phyloP scores from a whole-genome alignment of 2,888 invertebrate species.

The Erebia epiphron region DNA sequence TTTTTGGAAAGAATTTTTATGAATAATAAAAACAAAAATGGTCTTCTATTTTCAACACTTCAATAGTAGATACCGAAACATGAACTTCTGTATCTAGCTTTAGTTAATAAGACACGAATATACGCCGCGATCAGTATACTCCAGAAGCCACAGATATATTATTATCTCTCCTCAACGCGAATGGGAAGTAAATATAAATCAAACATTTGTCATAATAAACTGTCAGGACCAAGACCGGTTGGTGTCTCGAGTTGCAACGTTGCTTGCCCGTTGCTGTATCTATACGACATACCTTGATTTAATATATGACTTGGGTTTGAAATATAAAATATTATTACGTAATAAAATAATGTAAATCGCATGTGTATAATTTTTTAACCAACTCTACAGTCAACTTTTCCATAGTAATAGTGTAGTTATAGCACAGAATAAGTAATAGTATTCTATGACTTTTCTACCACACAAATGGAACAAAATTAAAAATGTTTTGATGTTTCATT shows the following conservation, averaged over 20 bases:
- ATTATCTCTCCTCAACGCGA: slow-evolving; percentile 35
- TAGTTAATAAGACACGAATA: slow-evolving; percentile 9
- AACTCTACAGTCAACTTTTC: too few species aligned
- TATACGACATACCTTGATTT: slow-evolving; percentile 7
- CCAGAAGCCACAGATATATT: slow-evolving; percentile 37
- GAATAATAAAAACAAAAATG: too few species aligned
- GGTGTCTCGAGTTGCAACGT: slow-evolving; percentile 32
- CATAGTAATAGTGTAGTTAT: too few species aligned
- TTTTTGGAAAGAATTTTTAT: too few species aligned
- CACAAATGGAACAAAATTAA: too few species aligned
- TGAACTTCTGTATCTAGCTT: slow-evolving; percentile 4
- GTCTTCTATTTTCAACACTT: neutral
- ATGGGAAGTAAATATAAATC: slow-evolving; percentile 43
- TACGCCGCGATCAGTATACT: slow-evolving; percentile 10
- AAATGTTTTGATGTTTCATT: too few species aligned
- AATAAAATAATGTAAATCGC: neutral
- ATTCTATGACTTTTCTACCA: too few species aligned
- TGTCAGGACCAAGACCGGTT: slow-evolving; percentile 44
- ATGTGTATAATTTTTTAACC: too few species aligned
- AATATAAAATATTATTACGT: slow-evolving; percentile 1
- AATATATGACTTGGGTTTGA: neutral
- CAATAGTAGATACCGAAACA: neutral
- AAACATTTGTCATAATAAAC: slow-evolving; percentile 45
- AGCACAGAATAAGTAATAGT: too few species aligned
- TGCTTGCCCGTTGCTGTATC: slow-evolving; percentile 22